Evolutionary conservation across 2,797 vertebrate species (phyloP), one percentile per base, ranked within the genome.

Genomic region (Notolepis coatsorum): DNA sequence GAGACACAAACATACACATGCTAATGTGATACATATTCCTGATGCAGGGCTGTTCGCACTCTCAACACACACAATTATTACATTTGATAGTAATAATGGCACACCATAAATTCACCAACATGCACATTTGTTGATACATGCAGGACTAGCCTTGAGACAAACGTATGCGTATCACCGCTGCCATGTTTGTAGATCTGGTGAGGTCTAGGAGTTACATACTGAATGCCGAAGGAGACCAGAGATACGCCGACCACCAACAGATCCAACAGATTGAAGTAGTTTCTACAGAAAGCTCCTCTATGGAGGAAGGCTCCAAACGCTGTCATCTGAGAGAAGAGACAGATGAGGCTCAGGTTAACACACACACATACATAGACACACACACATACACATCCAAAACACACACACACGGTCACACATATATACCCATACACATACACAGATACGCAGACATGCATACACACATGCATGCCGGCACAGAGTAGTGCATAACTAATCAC

Each of bases 241-340:
- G 98, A 99, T 47, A 99, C 97, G 1, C 97, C 97, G 9, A 99
- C 98, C 1, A 99, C 98, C 85, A 99, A 92, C 88, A 99, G 93
- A 80, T 99, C 98, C 84, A 99, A 84, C 68, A 99, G 88, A 89
- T 99, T 99, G 86, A 99, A 99, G 87, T 98, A 99, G 90, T 97
- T 99, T 75, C 98, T 93, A 84, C 97, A 99, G 91, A 99, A 99
- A 4, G 97, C 96, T 12, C 98, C 98, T 91, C 98, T 98, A 89
- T 99, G 98, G 65, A 99, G 93, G 79, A 99, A 99, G 0, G 97
- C 97, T 73, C 98, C 98, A 53, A 97, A 99, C 5, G 97, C 96
- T 2, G 96, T 97, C 96, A 99, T 97, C 98, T 99, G 87, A 42
- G 49, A 70, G 7, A 65, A 27, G 3, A 43, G 15, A 38, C 5